Evolutionary conservation across 2,888 invertebrate genomes (phyloP).

Genomic region (Idaea biselata): DNA sequence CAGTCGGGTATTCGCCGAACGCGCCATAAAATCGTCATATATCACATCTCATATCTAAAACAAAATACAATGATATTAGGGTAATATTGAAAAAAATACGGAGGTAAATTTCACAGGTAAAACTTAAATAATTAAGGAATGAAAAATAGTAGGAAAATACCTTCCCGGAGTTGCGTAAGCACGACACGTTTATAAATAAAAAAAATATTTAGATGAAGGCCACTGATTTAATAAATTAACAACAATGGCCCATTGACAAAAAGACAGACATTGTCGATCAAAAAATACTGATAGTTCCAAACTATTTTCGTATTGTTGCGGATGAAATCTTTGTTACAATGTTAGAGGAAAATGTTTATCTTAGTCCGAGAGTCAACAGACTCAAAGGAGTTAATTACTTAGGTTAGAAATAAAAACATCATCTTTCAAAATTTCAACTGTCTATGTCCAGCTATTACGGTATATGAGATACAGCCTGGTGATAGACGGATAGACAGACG

Average conservation of each 20-base stretch:
- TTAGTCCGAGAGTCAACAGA: background rate
- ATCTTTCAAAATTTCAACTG: no score
- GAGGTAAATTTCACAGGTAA: background rate
- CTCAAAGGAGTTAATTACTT: background rate
- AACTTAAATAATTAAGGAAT: background rate
- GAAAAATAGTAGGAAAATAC: background rate
- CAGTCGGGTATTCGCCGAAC: no score
- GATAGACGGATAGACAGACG: no score
- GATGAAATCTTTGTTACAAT: constrained; percentile 50
- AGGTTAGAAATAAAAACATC: no score
- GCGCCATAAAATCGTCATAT: no score
- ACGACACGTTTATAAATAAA: constrained; percentile 26
- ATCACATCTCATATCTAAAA: no score
- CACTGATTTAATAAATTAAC: constrained; percentile 51
- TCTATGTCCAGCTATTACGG: no score
- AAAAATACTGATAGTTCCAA: constrained; percentile 41
- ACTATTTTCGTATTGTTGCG: constrained; percentile 56
- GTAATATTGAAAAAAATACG: no score
- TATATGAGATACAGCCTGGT: no score
- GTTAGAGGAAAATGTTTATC: constrained; percentile 39
- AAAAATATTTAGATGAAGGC: constrained; percentile 57
- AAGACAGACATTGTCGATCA: constrained; percentile 50
- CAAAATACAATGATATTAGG: no score
- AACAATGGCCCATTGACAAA: constrained; percentile 53
- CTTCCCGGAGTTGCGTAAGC: background rate